Evolutionary conservation across 2,797 vertebrate species (phyloP).

Genomic region (Catostomus latipinnis): DNA sequence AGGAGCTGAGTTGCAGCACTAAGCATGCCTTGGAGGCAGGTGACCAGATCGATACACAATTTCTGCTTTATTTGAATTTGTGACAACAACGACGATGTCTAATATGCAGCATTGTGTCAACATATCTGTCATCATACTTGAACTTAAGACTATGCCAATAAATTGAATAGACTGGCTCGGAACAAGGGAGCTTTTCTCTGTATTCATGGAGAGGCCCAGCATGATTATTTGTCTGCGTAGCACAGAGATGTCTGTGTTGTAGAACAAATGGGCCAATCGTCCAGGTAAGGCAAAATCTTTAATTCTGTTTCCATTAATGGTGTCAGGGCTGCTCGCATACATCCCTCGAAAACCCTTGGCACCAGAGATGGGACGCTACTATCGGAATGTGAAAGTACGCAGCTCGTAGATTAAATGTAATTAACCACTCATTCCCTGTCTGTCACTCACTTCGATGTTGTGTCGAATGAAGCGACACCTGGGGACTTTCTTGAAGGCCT

Average conservation of each 20-base stretch:
- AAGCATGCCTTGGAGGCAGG: too few relatives aligned
- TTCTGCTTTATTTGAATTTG: too few relatives aligned
- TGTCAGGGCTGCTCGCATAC: neutral
- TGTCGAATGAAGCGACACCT: too few relatives aligned
- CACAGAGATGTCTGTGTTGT: neutral
- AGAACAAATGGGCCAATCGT: too few relatives aligned
- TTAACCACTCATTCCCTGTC: too few relatives aligned
- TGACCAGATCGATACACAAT: too few relatives aligned
- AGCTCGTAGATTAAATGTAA: too few relatives aligned
- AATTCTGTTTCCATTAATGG: neutral
- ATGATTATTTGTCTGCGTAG: neutral
- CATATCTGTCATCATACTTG: neutral
- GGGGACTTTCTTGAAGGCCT: too few relatives aligned
- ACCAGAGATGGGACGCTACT: neutral
- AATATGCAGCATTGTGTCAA: neutral
- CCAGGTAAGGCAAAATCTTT: neutral
- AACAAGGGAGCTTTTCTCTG: neutral
- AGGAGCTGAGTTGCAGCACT: too few relatives aligned
- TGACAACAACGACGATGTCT: neutral
- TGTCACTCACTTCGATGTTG: too few relatives aligned
- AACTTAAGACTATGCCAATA: neutral
- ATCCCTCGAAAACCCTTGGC: neutral
- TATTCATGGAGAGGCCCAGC: neutral
- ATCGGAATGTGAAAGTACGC: neutral
- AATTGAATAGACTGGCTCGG: neutral